Base-by-base conservation (phyloP, 1,140 invertebrate species). In the Caerostris extrusa region DNA sequence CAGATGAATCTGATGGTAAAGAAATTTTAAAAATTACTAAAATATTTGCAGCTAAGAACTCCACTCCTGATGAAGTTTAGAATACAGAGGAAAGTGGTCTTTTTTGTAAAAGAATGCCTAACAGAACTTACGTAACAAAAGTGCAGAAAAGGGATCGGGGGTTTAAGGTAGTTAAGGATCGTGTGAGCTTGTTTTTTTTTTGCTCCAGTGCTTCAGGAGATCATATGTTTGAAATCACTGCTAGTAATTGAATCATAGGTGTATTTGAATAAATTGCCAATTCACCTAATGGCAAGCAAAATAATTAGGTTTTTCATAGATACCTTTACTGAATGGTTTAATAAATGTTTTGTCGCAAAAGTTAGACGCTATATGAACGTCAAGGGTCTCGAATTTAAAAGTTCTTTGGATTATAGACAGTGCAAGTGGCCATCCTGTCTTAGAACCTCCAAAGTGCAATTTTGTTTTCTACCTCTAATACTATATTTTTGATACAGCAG, bases 81-180 rank as follows among this genome's bases (percentile, higher is more conserved):
- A 96, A 96, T 93, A 95, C 95, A 1, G 71, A 61, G 5, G 57
- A 86, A 17, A 61, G n/a, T 86, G 83, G 83, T 56, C 19, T 61
- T 34, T 86, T 86, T n/a, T 86, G 57, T 56, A 86, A 86, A 86
- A 95, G 94, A 94, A 95, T 95, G 92, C 88, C 93, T 14, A 81
- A 55, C 53, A 1, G 91, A 87, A 95, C 94, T 12, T 95, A 90
- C 85, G 69, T 96, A 91, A 95, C 95, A 7, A 94, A 95, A 94
- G 94, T 95, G 58, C 95, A 96, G 90, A 96, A 96, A 94, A 94
- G 94, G 82, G 95, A 95, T 87, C 95, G 95, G 53, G 96, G 96
- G 83, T 96, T 96, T 95, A 96, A 96, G 95, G 95, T 95, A 50
- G 95, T 95, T 53, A 96, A 96, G 94, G 96, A 96, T 95, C 95